phyloP scores from a whole-genome alignment of 2,797 vertebrate species.

The Poeciliopsis paucimaculata region DNA sequence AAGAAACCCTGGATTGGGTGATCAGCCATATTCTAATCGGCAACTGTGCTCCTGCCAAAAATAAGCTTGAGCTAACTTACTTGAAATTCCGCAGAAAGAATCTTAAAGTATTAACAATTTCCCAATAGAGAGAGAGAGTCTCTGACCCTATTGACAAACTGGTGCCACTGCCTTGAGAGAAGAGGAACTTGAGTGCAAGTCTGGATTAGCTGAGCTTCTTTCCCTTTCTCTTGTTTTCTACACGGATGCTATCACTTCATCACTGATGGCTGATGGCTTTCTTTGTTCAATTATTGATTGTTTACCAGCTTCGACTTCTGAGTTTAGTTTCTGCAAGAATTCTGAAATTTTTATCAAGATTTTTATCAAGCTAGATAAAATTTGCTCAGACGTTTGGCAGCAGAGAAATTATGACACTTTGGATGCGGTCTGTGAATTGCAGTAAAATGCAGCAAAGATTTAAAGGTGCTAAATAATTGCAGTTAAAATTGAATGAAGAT shows the following conservation, averaged over 20 bases:
- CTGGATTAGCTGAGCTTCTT: not conserved
- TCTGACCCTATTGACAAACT: not conserved
- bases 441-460: constrained; percentile 14
- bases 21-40: not conserved
- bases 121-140: not conserved
- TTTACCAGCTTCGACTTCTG: not conserved
- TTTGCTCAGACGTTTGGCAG: not conserved
- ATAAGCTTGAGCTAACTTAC: not conserved
- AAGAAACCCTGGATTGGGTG: not conserved
- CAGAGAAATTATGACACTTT: not conserved
- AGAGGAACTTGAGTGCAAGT: too few relatives aligned
- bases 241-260: not conserved
- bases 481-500: constrained; percentile 5
- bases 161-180: too few relatives aligned
- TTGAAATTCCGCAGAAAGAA: not conserved
- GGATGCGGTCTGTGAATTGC: not conserved
- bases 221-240: not conserved
- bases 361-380: not conserved
- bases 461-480: constrained; percentile 10
- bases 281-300: not conserved
- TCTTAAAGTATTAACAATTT: not conserved
- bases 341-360: not conserved
- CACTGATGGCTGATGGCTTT: not conserved
- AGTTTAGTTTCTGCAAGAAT: not conserved
- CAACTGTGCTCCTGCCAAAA: not conserved